A percentile compares a stretch with the other conserved stretches of the same genome.
These are phyloP conservation scores for Philaethria dido DNA, from an alignment of 2,888 invertebrate genomes.

Conservation along the genomic window DNA sequence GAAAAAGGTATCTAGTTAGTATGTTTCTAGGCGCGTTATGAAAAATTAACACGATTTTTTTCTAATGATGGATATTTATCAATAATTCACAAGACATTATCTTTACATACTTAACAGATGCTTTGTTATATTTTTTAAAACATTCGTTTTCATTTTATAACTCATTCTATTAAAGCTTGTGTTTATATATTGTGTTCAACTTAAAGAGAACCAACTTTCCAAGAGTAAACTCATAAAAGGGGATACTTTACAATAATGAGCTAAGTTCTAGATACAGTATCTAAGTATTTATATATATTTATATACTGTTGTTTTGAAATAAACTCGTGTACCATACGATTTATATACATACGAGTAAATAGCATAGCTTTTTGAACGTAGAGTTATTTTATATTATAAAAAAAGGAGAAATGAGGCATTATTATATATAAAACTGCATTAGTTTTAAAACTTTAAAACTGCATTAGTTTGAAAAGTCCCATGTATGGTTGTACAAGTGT, in stretches of 20 bases:
- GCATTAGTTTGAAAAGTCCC: too few relatives aligned
- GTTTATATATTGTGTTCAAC: conserved; percentile 7
- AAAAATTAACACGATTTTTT: background rate
- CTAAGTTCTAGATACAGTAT: background rate
- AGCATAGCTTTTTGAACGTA: too few relatives aligned
- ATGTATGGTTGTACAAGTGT: too few relatives aligned
- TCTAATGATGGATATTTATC: background rate
- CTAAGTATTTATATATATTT: conserved; percentile 3
- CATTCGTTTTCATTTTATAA: background rate
- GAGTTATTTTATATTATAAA: too few relatives aligned
- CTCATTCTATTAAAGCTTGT: background rate
- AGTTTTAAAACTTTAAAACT: too few relatives aligned
- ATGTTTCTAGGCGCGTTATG: background rate
- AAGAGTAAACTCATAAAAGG: conserved; percentile 13
- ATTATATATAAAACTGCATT: too few relatives aligned
- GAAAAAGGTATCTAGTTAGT: background rate
- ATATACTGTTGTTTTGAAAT: background rate
- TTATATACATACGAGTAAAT: too few relatives aligned
- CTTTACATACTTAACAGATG: background rate
- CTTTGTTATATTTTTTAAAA: background rate
- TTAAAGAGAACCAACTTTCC: conserved; percentile 1
- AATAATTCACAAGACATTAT: background rate
- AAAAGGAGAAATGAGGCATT: too few relatives aligned
- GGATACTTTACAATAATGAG: conserved; percentile 11
- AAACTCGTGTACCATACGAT: background rate